Percentiles rank a stretch among this genome's conserved stretches.
Evolutionary conservation across 1,140 invertebrate species (phyloP).

Genomic region (Euura saliciscinereae): DNA sequence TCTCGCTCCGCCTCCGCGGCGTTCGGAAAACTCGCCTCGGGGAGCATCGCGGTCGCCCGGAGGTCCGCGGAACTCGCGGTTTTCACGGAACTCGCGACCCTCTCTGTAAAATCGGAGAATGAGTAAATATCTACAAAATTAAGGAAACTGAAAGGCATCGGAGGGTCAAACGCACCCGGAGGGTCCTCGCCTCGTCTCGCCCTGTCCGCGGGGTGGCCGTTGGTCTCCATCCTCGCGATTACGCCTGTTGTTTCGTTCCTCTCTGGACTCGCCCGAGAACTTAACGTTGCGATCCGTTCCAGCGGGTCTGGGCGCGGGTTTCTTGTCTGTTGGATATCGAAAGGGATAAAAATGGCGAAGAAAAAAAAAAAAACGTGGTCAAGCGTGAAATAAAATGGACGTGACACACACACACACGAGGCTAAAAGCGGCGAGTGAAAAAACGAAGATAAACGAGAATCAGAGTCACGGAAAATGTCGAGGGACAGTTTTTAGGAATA

Average conservation of each 20-base stretch:
- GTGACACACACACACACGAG: neutral
- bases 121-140: too few relatives aligned
- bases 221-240: constrained; percentile 70
- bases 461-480: neutral
- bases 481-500: neutral
- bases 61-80: constrained; percentile 43
- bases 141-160: neutral
- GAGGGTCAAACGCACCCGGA: constrained; percentile 43
- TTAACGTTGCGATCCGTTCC: constrained; percentile 59
- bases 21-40: constrained; percentile 49
- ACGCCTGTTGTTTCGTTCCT: constrained; percentile 75
- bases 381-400: constrained; percentile 9
- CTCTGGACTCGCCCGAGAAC: constrained; percentile 66
- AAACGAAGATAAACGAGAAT: neutral
- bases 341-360: constrained; percentile 13
- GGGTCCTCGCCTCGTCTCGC: constrained; percentile 49
- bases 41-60: constrained; percentile 16
- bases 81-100: constrained; percentile 40
- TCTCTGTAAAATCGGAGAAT: neutral
- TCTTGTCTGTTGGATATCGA: constrained; percentile 38
- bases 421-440: neutral
- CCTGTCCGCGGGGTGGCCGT: constrained; percentile 47
- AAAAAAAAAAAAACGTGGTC: constrained; percentile 11
- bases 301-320: constrained; percentile 43
- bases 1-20: constrained; percentile 56